These are phyloP conservation scores for Heliocidaris erythrogramma DNA, from an alignment of 35 echinoderm and acorn worm species.

Conservation along the genomic window DNA sequence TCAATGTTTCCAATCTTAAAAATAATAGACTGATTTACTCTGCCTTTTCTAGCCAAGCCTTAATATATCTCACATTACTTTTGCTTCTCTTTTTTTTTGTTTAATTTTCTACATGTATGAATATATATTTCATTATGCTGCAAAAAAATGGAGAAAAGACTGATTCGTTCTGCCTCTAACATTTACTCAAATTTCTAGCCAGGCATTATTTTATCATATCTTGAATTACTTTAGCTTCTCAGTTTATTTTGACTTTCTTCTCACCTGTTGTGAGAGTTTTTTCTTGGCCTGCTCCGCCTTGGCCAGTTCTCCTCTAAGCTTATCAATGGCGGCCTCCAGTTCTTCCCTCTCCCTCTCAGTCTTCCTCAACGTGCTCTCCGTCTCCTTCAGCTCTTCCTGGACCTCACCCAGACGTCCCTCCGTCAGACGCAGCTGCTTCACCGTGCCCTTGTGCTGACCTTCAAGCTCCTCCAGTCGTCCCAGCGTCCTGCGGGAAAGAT, in stretches of 20 bases:
- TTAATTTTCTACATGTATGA: too few relatives aligned
- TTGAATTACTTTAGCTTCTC: too few relatives aligned
- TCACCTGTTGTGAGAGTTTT: conserved; percentile 50
- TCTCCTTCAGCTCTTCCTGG: conserved; percentile 41
- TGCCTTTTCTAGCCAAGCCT: too few relatives aligned
- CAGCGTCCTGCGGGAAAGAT: background rate
- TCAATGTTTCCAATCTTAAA: too few relatives aligned
- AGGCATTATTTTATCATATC: too few relatives aligned
- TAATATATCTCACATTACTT: too few relatives aligned
- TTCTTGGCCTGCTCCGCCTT: conserved; percentile 57
- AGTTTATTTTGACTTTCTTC: background rate
- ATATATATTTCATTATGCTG: too few relatives aligned
- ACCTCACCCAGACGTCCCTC: background rate
- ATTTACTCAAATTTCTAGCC: background rate
- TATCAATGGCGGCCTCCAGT: conserved; percentile 56
- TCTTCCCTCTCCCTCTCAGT: conserved; percentile 58
- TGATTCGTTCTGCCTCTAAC: too few relatives aligned
- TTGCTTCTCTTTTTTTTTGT: too few relatives aligned
- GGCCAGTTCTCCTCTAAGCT: conserved; percentile 35
- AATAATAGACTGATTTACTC: too few relatives aligned
- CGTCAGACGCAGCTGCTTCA: conserved; percentile 29
- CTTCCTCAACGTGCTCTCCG: conserved; percentile 37
- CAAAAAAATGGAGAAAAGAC: too few relatives aligned
- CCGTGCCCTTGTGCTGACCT: conserved; percentile 13
- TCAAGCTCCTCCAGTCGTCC: conserved; percentile 22